Evolutionary conservation across 2,888 invertebrate genomes (phyloP), one percentile per base, ranked within the genome.

Genomic region (Drosophila ustulata): DNA sequence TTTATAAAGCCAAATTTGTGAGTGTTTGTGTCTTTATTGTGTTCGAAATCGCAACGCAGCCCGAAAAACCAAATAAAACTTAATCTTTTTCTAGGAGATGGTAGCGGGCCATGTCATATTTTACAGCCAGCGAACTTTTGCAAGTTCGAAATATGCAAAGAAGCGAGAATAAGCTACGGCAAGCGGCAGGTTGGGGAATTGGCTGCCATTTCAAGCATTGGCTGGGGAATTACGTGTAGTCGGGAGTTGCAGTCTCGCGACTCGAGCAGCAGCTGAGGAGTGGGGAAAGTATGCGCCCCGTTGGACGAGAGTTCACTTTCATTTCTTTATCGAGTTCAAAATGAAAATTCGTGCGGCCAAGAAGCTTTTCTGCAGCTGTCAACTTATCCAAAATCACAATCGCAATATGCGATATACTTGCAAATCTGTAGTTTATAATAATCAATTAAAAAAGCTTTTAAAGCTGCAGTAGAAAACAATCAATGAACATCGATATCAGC

Each of bases 121-220:
- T 83, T 61, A 67, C 58, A 75, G 78, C 50, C 45, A 61, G 13
- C 64, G 47, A 30, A 78, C 32, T 26, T 56, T 26, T 4, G 37
- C 23, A 71, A 81, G 69, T 81, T 83, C 53, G 50, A 70, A 82
- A 80, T 82, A 86, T 82, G 83, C 80, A 82, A 74, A 79, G 64
- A 41, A 74, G 69, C 66, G 70, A 61, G 58, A 52, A 30, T 30
- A 30, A n/a, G 28, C 45, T 18, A n/a, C 5, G 11, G 11, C n/a
- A 9, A n/a, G 51, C 67, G 34, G 25, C 47, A 25, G 57, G 59
- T 49, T 47, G 43, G 63, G 61, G 50, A 61, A 65, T 57, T 66
- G 68, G 34, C 62, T 53, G 55, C 23, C 34, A 30, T 45, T 51
- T 52, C 5, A 23, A 65, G 30, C 65, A 71, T 82, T 79, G 67